phyloP scores from a whole-genome alignment of 2,113 vertebrate genomes.

The Polypterus senegalus region DNA sequence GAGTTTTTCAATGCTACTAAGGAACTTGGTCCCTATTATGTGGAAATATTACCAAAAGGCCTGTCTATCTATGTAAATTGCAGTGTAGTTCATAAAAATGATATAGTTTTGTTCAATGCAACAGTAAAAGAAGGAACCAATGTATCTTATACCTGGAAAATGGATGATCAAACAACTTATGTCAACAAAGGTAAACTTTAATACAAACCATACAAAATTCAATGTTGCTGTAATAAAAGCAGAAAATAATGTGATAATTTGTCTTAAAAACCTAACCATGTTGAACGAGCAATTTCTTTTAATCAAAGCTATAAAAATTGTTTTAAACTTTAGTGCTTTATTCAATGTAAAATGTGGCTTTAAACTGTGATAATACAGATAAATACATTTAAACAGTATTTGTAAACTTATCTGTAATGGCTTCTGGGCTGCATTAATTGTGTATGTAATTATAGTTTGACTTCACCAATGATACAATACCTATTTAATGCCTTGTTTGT shows the following conservation, averaged over 20 bases:
- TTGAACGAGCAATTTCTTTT: no score
- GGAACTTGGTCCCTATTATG: conserved; percentile 28
- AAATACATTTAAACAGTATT: no score
- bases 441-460: no score
- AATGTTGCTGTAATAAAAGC: no score
- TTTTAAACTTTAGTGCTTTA: no score
- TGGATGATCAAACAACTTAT: not conserved
- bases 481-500: not conserved
- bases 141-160: conserved; percentile 12
- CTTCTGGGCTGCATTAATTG: no score
- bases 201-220: not conserved
- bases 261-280: not conserved
- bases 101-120: conserved; percentile 17
- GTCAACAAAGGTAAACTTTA: conserved; percentile 6
- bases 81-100: conserved; percentile 22
- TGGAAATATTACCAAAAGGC: conserved; percentile 10
- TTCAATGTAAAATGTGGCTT: no score
- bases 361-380: no score
- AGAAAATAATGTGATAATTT: not conserved
- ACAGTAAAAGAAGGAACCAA: conserved; percentile 8
- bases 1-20: conserved; percentile 12
- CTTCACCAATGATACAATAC: no score
- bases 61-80: conserved; percentile 26
- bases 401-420: no score
- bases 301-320: no score